These are phyloP conservation scores for Scolopax mira DNA, from an alignment of 2,113 vertebrate species.

Conservation along the genomic window DNA sequence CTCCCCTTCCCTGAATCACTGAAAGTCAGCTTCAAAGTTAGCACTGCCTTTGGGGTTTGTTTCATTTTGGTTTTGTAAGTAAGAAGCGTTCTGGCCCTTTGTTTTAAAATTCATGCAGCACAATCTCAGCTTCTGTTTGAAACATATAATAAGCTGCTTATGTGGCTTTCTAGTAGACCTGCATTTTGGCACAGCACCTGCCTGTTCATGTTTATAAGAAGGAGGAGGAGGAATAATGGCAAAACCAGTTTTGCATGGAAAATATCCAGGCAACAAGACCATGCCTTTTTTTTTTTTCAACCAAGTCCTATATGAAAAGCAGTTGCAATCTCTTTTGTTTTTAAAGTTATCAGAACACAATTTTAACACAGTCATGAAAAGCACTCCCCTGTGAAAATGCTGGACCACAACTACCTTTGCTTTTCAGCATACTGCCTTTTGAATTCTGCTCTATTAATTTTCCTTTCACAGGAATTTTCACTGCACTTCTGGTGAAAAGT, in stretches of 20 bases:
- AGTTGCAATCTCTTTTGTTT: neutral
- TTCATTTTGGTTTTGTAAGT: neutral
- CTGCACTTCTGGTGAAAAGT: neutral
- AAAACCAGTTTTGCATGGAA: slow-evolving; percentile 23
- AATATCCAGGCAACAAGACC: neutral
- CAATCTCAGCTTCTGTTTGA: slow-evolving; percentile 2
- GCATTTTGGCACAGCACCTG: slow-evolving; percentile 37
- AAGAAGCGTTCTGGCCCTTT: neutral
- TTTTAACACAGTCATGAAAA: neutral
- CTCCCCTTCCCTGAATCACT: neutral
- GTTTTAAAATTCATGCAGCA: slow-evolving; percentile 17
- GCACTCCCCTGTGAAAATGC: neutral
- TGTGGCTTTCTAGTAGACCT: slow-evolving; percentile 19
- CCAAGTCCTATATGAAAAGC: neutral
- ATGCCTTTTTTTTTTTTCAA: neutral
- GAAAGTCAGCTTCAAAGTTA: neutral
- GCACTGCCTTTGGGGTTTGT: neutral
- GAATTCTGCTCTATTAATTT: neutral
- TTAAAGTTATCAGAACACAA: neutral
- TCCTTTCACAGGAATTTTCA: neutral
- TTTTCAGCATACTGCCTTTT: neutral
- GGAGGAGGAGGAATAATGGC: neutral
- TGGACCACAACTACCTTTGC: neutral
- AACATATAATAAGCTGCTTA: neutral
- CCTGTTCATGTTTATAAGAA: neutral